Evolutionary conservation across 2,888 invertebrate species (phyloP).

Genomic region (Galerucella calmariensis): DNA sequence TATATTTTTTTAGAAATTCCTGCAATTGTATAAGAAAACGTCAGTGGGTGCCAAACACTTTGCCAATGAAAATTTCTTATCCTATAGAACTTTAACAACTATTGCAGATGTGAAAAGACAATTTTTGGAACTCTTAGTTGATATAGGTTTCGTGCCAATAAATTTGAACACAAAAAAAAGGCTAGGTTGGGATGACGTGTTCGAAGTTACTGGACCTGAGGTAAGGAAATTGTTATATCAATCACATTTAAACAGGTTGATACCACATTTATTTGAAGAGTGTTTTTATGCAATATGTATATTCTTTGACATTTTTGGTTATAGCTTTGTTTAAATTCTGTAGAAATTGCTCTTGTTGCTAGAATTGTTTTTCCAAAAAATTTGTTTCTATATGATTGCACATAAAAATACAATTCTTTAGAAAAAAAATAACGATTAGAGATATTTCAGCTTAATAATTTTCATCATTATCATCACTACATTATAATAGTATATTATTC

Average conservation of each 20-base stretch:
- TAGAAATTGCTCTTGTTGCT: too few species aligned
- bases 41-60: constrained; percentile 80
- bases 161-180: constrained; percentile 70
- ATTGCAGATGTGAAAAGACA: constrained; percentile 89
- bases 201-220: constrained; percentile 56
- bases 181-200: constrained; percentile 73
- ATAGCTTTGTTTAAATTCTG: too few species aligned
- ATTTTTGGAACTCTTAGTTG: constrained; percentile 77
- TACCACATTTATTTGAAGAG: too few species aligned
- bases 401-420: too few species aligned
- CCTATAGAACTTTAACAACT: constrained; percentile 83
- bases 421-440: too few species aligned
- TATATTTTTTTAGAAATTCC: constrained; percentile 75
- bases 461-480: too few species aligned
- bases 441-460: too few species aligned
- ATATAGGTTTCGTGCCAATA: constrained; percentile 83
- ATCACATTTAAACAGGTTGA: neutral
- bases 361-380: too few species aligned
- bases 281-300: too few species aligned
- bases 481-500: too few species aligned
- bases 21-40: constrained; percentile 75
- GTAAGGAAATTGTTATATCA: constrained; percentile 42
- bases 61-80: constrained; percentile 86
- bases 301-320: too few species aligned
- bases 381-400: too few species aligned